These are phyloP conservation scores for Montipora capitata DNA, from an alignment of 92 coral and sea anemone species.

Conservation along the genomic window DNA sequence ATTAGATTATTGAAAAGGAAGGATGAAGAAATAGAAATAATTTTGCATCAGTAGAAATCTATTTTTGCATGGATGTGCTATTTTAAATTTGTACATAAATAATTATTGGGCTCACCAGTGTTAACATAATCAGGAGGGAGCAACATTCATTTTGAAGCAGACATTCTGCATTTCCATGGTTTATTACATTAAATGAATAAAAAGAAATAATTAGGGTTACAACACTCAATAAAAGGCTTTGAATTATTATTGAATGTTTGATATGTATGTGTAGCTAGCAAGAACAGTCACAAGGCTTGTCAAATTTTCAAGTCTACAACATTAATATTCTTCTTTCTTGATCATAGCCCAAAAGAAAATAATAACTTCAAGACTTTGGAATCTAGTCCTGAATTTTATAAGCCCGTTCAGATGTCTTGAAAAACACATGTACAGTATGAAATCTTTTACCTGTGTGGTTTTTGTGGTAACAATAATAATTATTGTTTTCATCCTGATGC, in stretches of 20 bases:
- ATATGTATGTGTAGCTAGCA: too few species aligned
- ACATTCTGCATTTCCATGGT: constrained; percentile 5
- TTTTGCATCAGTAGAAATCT: constrained; percentile 18
- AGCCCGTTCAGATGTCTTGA: too few species aligned
- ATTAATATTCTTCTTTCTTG: too few species aligned
- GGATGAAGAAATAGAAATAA: not conserved
- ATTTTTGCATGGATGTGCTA: constrained; percentile 42
- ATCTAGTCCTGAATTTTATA: too few species aligned
- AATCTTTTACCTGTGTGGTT: too few species aligned
- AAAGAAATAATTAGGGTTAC: constrained; percentile 15
- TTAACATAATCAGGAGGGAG: not conserved
- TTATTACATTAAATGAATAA: not conserved
- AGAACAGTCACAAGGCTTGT: too few species aligned
- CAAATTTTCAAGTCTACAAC: too few species aligned
- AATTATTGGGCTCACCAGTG: constrained; percentile 1
- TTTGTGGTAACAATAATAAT: too few species aligned
- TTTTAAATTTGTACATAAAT: constrained; percentile 40
- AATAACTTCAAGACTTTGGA: too few species aligned
- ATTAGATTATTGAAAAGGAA: not conserved
- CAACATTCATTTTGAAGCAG: not conserved
- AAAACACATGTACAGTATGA: too few species aligned
- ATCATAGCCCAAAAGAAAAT: too few species aligned
- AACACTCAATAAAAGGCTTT: constrained; percentile 36
- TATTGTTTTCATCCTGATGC: too few species aligned
- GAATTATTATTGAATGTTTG: not conserved